Base-by-base conservation (phyloP, 2,888 invertebrate species). In the Nipponacmea schrenckii region DNA sequence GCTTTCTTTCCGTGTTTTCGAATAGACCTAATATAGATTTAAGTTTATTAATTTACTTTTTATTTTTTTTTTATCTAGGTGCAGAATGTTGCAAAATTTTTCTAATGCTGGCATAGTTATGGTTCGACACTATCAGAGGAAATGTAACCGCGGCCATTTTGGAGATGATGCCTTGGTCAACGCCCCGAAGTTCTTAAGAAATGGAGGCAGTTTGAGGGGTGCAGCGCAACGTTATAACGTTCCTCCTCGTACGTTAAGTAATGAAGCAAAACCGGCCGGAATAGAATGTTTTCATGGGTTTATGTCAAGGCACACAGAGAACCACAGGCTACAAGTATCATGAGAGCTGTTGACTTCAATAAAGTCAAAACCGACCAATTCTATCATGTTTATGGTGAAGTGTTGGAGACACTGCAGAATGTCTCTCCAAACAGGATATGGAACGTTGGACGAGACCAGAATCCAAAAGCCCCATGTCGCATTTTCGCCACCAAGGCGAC, bases 401-500 rank as follows among this genome's bases (percentile, higher is more conserved):
- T n/a, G n/a, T n/a, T n/a, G n/a, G n/a, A n/a, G n/a, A n/a, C n/a
- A n/a, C n/a, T n/a, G n/a, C n/a, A n/a, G n/a, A n/a, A n/a, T n/a
- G n/a, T n/a, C n/a, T n/a, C n/a, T n/a, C n/a, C n/a, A n/a, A n/a
- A n/a, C n/a, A n/a, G n/a, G 20, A 31, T 64, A 44, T 46, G 70
- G 7, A n/a, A n/a, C n/a, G n/a, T n/a, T n/a, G n/a, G 70, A 71
- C 10, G 12, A 44, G 17, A 68, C 64, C 62, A 67, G 73, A 4
- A 45, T 12, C 1, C 68, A n/a, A n/a, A n/a, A 31, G 5, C 31
- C 5, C 31, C 31, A 31, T 31, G 31, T 31, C 31, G 31, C 88
- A 72, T 68, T 87, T 76, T 84, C 89, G 79, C 81, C 88, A 69
- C 77, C 77, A 73, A 63, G 83, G 74, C 82, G 83, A 67, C 83